Evolutionary conservation across 2,113 vertebrate species (phyloP), one percentile per base, ranked within the genome.

Genomic region (Dascyllus trimaculatus): DNA sequence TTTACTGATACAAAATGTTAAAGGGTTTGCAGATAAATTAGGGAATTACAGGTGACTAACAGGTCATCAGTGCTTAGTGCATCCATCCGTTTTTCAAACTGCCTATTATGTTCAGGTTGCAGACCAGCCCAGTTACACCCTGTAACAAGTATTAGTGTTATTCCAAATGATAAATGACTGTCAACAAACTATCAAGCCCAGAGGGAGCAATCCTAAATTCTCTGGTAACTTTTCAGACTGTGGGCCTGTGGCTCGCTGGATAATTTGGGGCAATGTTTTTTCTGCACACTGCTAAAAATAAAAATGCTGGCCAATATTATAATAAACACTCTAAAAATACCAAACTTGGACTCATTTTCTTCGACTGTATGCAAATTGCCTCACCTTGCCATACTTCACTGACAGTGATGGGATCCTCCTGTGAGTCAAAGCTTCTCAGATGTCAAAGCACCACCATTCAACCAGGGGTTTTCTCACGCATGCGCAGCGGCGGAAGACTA

Each of bases 401-500:
- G 54, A 26, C 53, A 78, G 13, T 43, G 84, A 85, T 75, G 87
- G 80, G 83, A 89, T 91, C 88, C 80, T 88, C 78, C 71, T 51
- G 78, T 11, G 65, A 85, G 71, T 78, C 81, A 79, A 84, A 83
- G 80, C 79, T 32, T 82, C 79, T 81, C 83, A 82, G 70, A 87
- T 85, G 85, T 86, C 81, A 85, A 69, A 84, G 74, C 87, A 76
- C 53, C 86, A 78, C 61, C 88, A 81, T 61, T 82, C 81, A 88
- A 82, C 71, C 81, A 79, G 88, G 90, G 85, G 87, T 84, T 83
- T 87, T 91, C 82, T 88, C 74, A 11, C 91, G 91, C 92, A 89
- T 92, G 93, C 92, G 89, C 88, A 87, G 5, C 11, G 22, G 18
- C 49, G 18, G 25, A 8, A 10, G 52, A 84, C 85, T 52, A 88